Evolutionary conservation across 2,113 vertebrate species (phyloP), one percentile per base, ranked within the genome.

Genomic region (Corapipo altera): DNA sequence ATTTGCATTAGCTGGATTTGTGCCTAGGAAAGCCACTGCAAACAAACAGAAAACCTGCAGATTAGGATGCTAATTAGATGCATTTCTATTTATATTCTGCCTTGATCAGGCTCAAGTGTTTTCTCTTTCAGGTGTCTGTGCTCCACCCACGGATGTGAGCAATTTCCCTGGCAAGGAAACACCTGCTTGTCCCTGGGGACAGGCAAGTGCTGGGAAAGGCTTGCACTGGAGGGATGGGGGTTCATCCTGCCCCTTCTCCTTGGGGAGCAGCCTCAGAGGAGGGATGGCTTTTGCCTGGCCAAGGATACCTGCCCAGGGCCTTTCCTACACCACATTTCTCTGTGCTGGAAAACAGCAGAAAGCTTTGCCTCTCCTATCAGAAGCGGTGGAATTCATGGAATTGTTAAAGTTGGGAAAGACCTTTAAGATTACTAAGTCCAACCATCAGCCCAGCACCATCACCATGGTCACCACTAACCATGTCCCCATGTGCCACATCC

Each of bases 101-200:
- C 75, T 88, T 95, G 93, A 96, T 94, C 85, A 93, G 85, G 85
- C 88, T 57, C 41, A 83, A 96, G 94, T 35, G 41, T 79, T 95
- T 96, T 89, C 93, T 85, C 51, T 67, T 90, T 97, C 97, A 97
- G 97, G 97, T 97, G 96, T 55, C 89, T 73, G 85, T 35, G 95
- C 82, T 95, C 88, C 74, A 80, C 94, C 95, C 96, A 93, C 19
- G 49, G 77, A 89, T 59, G 77, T 46, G 54, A 96, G 93, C 91
- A 64, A 87, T 80, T 89, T 76, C 81, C 94, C 73, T 13, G 85
- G 81, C 81, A 88, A 79, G 96, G 95, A 94, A 97, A 96, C 96
- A 97, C 97, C 96, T 97, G 97, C 93, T 72, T 73, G 33, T 86
- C 96, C 93, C 95, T 12, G 52, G 96, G 83, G 96, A 86, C 57